Percentiles rank a stretch among this genome's conserved stretches.
phyloP scores from a whole-genome alignment of 2,113 vertebrate species.

The Dissostichus mawsoni region DNA sequence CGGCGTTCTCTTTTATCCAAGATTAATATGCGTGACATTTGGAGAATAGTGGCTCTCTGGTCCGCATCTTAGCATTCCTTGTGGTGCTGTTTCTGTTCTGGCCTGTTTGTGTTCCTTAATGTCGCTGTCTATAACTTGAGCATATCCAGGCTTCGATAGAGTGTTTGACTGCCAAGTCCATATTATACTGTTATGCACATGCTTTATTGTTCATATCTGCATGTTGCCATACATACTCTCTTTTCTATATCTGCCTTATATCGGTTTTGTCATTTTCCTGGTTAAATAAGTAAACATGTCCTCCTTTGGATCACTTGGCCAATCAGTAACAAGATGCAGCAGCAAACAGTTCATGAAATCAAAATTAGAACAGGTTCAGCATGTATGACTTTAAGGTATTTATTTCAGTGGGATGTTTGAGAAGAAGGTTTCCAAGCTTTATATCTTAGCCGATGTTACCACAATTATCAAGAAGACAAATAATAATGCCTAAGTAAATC shows the following conservation, averaged over 20 bases:
- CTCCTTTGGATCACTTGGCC: not conserved
- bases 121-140: constrained; percentile 32
- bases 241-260: not conserved
- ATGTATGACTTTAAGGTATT: not conserved
- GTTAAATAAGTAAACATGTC: constrained; percentile 1
- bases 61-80: constrained; percentile 31
- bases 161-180: constrained; percentile 23
- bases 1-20: constrained; percentile 7
- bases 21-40: constrained; percentile 34
- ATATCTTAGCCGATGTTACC: not conserved
- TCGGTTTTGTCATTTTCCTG: not conserved
- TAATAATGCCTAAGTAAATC: not conserved
- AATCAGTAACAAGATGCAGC: constrained; percentile 10
- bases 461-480: not conserved
- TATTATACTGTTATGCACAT: not conserved
- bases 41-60: constrained; percentile 26
- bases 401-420: not conserved
- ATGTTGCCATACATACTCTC: not conserved
- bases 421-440: not conserved
- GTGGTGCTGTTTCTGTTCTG: constrained; percentile 30
- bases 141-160: constrained; percentile 25
- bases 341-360: not conserved
- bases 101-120: constrained; percentile 30
- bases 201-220: constrained; percentile 1
- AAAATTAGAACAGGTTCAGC: not conserved